These are phyloP conservation scores for Sinella curviseta DNA, from an alignment of 1,140 invertebrate genomes.

Conservation along the genomic window DNA sequence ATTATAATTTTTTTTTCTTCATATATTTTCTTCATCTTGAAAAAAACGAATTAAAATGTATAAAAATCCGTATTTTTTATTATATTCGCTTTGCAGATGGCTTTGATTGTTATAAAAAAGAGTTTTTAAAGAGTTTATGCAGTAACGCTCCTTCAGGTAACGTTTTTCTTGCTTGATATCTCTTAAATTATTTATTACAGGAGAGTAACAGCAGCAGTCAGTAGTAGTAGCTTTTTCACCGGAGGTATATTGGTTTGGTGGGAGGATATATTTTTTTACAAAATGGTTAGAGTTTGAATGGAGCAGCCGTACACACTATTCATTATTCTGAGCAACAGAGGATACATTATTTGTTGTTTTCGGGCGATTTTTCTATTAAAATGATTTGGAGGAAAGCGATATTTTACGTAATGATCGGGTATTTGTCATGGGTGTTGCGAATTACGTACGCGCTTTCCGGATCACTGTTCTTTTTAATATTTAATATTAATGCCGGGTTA, in stretches of 20 bases:
- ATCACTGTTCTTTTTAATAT: no score
- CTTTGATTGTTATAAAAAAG: slow-evolving; percentile 9
- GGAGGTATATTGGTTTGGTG: neutral
- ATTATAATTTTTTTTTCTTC: neutral
- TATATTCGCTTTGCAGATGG: slow-evolving; percentile 8
- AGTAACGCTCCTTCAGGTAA: no score
- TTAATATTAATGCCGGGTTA: no score
- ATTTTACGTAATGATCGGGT: neutral
- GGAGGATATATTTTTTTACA: no score
- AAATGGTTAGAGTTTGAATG: no score
- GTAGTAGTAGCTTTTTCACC: no score
- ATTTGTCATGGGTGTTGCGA: neutral
- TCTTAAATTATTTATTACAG: neutral
- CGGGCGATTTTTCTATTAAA: no score
- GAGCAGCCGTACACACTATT: no score
- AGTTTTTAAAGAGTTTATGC: neutral
- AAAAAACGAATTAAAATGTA: neutral
- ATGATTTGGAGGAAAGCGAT: no score
- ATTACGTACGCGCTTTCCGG: neutral
- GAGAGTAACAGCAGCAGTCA: no score
- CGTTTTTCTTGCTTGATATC: neutral
- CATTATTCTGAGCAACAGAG: no score
- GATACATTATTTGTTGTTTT: no score
- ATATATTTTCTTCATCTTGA: neutral
- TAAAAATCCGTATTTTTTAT: neutral